Evolutionary conservation across 1,140 invertebrate genomes (phyloP).

Genomic region (Leptoteleia sp.): DNA sequence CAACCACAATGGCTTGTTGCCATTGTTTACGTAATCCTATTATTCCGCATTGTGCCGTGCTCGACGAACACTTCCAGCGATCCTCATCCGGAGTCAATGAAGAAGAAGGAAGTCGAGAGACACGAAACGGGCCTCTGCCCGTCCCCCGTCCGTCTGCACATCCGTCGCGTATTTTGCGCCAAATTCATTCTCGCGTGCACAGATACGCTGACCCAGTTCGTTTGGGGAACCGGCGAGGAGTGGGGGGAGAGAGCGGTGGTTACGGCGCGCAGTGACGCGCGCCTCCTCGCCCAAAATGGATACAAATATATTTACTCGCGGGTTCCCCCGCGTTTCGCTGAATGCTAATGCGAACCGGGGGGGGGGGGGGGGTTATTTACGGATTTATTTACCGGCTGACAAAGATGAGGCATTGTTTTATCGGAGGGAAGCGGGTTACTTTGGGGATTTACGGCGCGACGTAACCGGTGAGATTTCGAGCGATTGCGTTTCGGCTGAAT

Average conservation of each 20-base stretch:
- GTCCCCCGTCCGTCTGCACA: conserved; percentile 38
- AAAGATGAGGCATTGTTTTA: conserved; percentile 59
- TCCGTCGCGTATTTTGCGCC: conserved; percentile 61
- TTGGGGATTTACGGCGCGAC: conserved; percentile 27
- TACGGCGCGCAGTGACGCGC: too few species aligned
- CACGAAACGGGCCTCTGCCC: conserved; percentile 49
- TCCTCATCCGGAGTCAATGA: conserved; percentile 69
- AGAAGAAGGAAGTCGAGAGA: conserved; percentile 67
- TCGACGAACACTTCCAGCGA: conserved; percentile 68
- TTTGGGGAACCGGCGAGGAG: background rate
- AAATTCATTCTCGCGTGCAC: conserved; percentile 62
- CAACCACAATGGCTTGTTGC: conserved; percentile 79
- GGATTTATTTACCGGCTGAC: conserved; percentile 49
- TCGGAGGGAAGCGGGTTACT: conserved; percentile 9
- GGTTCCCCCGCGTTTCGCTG: conserved; percentile 32
- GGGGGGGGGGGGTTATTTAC: too few species aligned
- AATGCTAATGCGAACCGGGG: conserved; percentile 46
- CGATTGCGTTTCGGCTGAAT: conserved; percentile 29
- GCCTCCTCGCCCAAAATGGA: conserved; percentile 25
- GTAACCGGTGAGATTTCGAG: conserved; percentile 28
- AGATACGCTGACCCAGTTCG: conserved; percentile 49
- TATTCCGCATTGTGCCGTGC: conserved; percentile 77
- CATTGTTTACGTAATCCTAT: conserved; percentile 82
- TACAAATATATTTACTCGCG: conserved; percentile 51
- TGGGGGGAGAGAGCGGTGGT: background rate